These are phyloP conservation scores for Saguinus midas DNA, from an alignment of 2,113 vertebrate genomes.

Conservation along the genomic window DNA sequence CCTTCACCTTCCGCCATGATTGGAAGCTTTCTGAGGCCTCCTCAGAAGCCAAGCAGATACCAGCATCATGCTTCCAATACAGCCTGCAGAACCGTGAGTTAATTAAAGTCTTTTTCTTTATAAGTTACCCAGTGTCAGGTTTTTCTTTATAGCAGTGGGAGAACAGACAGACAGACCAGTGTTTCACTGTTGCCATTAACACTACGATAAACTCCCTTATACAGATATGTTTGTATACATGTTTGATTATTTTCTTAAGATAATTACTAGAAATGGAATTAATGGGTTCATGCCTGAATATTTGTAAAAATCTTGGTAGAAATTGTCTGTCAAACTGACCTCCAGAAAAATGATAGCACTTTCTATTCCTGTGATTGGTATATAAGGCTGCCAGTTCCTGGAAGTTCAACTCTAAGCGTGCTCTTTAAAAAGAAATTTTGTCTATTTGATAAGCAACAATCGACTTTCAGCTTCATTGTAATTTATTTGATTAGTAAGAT, in stretches of 20 bases:
- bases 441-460: not conserved
- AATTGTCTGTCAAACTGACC: not conserved
- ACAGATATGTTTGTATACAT: not conserved
- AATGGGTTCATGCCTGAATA: not conserved
- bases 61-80: no score
- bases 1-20: no score
- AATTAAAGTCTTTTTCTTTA: no score
- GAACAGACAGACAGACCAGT: no score
- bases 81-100: no score
- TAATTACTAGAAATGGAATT: not conserved
- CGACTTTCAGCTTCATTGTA: not conserved
- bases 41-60: no score
- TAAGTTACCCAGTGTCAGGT: no score
- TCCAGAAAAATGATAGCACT: not conserved
- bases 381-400: not conserved
- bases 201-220: not conserved
- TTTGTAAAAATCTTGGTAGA: not conserved
- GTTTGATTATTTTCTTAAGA: slow-evolving; percentile 29
- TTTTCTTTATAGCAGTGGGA: no score
- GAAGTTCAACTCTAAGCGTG: not conserved
- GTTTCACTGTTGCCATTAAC: not conserved
- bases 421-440: not conserved
- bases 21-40: no score
- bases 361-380: not conserved
- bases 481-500: slow-evolving; percentile 4